Conservation (phyloP, 2,888 invertebrate species). For the Conomelus anceps region DNA sequence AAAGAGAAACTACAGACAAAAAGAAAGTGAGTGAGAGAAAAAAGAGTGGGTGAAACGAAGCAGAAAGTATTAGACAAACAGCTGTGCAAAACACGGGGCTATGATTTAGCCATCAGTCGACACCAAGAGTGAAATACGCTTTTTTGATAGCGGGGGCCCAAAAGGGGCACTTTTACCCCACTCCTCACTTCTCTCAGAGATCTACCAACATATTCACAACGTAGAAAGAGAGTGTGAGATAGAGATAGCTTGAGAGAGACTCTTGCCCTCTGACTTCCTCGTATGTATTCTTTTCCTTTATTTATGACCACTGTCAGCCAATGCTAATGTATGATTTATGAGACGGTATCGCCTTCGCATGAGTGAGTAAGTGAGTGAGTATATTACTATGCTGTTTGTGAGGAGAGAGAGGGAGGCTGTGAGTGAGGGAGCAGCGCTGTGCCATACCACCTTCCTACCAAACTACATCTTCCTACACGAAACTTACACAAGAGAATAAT, state of each 20-base stretch:
- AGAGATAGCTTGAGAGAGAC: neutral
- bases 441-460: too few species aligned
- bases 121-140: neutral
- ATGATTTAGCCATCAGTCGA: neutral
- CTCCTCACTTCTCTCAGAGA: neutral
- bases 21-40: too few species aligned
- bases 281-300: neutral
- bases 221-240: neutral
- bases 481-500: too few species aligned
- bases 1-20: too few species aligned
- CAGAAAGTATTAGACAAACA: neutral
- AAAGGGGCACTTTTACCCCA: neutral
- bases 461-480: too few species aligned
- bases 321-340: conserved; percentile 6
- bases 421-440: too few species aligned
- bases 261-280: neutral
- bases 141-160: neutral
- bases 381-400: neutral
- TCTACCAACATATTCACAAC: neutral
- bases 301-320: neutral
- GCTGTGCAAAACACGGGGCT: neutral
- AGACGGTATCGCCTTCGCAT: neutral
- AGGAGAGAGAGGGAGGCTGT: neutral
- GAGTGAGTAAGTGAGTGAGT: neutral
- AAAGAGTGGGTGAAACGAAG: too few species aligned